These are phyloP conservation scores for Moxostoma hubbsi DNA, from an alignment of 2,797 vertebrate species.

Conservation along the genomic window DNA sequence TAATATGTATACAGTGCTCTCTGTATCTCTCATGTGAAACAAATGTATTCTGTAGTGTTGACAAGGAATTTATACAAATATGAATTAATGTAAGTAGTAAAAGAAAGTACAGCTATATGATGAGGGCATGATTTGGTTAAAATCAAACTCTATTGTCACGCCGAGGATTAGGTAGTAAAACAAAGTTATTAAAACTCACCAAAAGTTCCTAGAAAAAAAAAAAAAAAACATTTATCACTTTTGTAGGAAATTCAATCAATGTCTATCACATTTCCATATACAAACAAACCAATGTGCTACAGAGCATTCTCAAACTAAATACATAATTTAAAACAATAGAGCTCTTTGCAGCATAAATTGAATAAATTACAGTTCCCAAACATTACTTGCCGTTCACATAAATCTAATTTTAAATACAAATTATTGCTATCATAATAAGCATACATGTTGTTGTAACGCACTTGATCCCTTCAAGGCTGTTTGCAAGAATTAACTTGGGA, in stretches of 20 bases:
- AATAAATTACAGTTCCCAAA: constrained; percentile 36
- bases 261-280: constrained; percentile 19
- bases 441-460: neutral
- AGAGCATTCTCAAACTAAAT: neutral
- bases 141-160: neutral
- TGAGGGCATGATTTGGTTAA: neutral
- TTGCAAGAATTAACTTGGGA: neutral
- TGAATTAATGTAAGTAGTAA: neutral
- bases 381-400: constrained; percentile 6
- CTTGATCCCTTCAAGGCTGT: constrained; percentile 15
- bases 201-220: constrained; percentile 3
- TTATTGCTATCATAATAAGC: too few relatives aligned
- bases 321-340: too few relatives aligned
- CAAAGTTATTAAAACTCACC: neutral
- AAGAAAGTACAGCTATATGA: neutral
- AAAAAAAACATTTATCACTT: constrained; percentile 7
- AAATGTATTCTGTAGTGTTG: neutral
- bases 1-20: neutral
- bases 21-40: neutral
- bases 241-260: neutral
- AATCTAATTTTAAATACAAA: constrained; percentile 23
- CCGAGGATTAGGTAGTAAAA: neutral
- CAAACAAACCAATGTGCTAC: neutral
- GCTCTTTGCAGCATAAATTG: neutral
- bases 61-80: neutral